Evolutionary conservation across 2,113 vertebrate genomes (phyloP), one percentile per base, ranked within the genome.

Genomic region (Megaptera novaeangliae): DNA sequence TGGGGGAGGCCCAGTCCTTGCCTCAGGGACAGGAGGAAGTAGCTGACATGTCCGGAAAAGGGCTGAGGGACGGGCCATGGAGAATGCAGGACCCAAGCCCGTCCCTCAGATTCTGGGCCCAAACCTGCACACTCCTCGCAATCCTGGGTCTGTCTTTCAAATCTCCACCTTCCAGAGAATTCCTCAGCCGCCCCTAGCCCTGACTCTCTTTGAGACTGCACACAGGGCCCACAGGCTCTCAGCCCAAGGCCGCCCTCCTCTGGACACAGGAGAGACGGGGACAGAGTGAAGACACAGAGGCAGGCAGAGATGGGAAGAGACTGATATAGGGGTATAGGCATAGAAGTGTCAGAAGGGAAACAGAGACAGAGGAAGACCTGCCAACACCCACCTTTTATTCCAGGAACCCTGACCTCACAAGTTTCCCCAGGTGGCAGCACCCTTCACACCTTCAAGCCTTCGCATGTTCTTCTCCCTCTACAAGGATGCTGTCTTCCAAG

Each of bases 351-450:
- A 0, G 3, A 17, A 81, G 52, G 52, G 41, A 64, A 71, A n/a
- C 0, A 36, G 39, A 78, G 25, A 89, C 36, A 74, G n/a, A 72
- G 23, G 77, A 31, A 23, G 25, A 21, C 25, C 8, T 34, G 3
- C 36, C 74, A 11, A 3, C 41, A 85, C 27, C 59, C 44, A 44
- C 44, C 36, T 89, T 41, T 23, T 29, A 15, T 18, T 77, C 39
- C 80, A 39, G 69, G 39, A 74, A 41, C 64, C 3, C 74, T 13
- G 44, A 72, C n/a, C 74, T 64, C 74, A 44, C 44, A 55, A 59
- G 36, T 18, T 8, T 36, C 80, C 61, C 72, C 4, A 34, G 0
- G 1, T 2, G 17, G 46, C 46, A 5, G 6, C 0, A 4, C 2
- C 59, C 46, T 31, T 31, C 29, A 5, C 18, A 49, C 8, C 78